Conservation (phyloP, 1,140 invertebrate species). For the Galleria mellonella region DNA sequence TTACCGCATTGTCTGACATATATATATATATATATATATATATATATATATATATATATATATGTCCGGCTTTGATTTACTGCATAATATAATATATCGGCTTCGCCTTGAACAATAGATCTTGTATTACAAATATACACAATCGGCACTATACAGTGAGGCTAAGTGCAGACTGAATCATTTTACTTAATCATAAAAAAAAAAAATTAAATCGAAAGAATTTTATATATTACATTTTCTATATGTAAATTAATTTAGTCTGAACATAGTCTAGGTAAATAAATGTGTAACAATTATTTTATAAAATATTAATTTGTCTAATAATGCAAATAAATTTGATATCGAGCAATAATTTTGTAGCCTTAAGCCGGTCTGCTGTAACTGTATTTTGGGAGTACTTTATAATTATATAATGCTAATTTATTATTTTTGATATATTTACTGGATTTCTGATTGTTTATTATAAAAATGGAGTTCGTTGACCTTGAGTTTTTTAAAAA, state of each 20-base stretch:
- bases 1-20: no score
- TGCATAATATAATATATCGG: no score
- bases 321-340: slow-evolving; percentile 12
- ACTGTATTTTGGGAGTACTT: slow-evolving; percentile 2
- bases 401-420: slow-evolving; percentile 1
- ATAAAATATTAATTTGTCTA: slow-evolving; percentile 5
- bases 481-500: no score
- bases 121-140: no score
- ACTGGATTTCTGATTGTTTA: no score
- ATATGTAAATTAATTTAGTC: slow-evolving; percentile 10
- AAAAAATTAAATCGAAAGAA: background rate
- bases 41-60: no score
- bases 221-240: background rate
- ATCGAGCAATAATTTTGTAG: slow-evolving; percentile 55
- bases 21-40: background rate
- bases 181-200: background rate
- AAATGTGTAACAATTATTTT: slow-evolving; percentile 16
- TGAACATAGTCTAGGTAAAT: slow-evolving; percentile 4
- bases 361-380: slow-evolving; percentile 46
- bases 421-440: no score
- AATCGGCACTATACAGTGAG: no score
- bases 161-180: background rate
- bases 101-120: no score
- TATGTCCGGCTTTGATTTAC: no score
- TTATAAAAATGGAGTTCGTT: no score